phyloP scores from a whole-genome alignment of 2,113 vertebrate genomes.

The Lathamus discolor region DNA sequence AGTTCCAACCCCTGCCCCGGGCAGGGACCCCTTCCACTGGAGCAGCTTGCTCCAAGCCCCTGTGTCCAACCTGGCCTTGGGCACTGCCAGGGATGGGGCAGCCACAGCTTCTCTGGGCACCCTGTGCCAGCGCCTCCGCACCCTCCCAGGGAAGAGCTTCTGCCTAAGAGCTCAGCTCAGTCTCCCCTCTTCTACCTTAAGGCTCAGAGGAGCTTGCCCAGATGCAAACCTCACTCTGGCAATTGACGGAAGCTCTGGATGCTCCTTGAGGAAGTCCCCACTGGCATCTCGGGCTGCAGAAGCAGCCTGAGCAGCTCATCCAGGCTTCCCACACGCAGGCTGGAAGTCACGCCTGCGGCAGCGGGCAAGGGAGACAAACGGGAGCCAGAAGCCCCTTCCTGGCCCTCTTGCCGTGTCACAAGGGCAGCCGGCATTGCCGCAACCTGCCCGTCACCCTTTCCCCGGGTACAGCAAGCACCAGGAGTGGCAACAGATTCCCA shows the following conservation, averaged over 20 bases:
- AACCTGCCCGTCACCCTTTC: not conserved
- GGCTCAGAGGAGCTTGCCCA: not conserved
- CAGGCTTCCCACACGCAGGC: not conserved
- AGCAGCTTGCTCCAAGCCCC: not conserved
- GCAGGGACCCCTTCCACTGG: not conserved
- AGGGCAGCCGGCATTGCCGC: not conserved
- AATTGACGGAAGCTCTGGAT: not conserved
- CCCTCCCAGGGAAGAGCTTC: not conserved
- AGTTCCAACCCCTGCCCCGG: not conserved
- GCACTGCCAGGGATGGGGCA: too few relatives aligned
- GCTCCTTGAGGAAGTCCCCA: not conserved
- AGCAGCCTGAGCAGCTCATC: not conserved
- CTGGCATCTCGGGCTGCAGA: not conserved
- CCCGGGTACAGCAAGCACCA: not conserved
- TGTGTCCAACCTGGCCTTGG: too few relatives aligned
- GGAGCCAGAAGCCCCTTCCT: not conserved
- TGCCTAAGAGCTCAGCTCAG: not conserved
- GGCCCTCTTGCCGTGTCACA: not conserved
- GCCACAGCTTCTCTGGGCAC: too few relatives aligned
- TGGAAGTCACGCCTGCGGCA: not conserved
- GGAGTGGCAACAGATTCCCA: not conserved
- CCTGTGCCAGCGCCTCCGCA: not conserved
- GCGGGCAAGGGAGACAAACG: not conserved
- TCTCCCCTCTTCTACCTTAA: not conserved
- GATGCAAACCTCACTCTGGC: not conserved